phyloP scores from a whole-genome alignment of 2,113 vertebrate species.

The Origma solitaria region DNA sequence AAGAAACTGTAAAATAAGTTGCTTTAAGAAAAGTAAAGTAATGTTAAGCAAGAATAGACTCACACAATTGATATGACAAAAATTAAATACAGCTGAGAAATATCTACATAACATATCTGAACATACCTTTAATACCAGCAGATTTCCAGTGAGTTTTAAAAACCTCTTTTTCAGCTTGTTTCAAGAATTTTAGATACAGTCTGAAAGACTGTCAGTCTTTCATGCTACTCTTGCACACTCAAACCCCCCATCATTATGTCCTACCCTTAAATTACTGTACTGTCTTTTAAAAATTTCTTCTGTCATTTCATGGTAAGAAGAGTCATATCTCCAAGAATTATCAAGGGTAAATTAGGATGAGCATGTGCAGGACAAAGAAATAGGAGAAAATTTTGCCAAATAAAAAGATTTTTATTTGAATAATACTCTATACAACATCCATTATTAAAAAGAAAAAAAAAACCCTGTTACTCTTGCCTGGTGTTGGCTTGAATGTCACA shows the following conservation, averaged over 20 bases:
- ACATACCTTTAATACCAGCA: neutral
- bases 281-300: neutral
- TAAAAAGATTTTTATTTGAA: neutral
- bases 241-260: accelerated
- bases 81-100: neutral
- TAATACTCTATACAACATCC: neutral
- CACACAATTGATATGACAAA: neutral
- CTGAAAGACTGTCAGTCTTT: neutral
- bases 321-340: neutral
- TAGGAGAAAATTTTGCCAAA: neutral
- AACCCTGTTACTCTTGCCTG: neutral
- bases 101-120: neutral
- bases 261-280: neutral
- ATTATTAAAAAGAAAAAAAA: neutral
- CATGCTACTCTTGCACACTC: neutral
- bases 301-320: neutral
- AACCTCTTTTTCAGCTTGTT: neutral
- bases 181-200: neutral
- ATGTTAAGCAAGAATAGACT: neutral
- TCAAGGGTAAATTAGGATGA: neutral
- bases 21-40: neutral
- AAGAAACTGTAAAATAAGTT: neutral
- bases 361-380: neutral
- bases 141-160: neutral
- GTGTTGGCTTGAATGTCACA: neutral